Evolutionary conservation across 2,888 invertebrate species (phyloP).

Genomic region (Campoletis raptor): DNA sequence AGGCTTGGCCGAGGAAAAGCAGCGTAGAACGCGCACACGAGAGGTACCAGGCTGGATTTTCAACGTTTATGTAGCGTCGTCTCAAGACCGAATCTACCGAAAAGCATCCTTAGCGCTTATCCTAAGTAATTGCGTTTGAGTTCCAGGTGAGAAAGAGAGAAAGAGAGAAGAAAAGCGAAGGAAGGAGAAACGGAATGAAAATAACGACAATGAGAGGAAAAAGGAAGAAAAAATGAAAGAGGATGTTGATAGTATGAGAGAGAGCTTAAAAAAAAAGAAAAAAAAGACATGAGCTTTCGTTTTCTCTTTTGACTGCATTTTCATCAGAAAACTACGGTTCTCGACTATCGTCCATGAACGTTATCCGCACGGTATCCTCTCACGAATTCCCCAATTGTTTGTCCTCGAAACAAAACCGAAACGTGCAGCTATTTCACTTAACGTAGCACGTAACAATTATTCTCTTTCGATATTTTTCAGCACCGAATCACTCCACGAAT

Average conservation of each 20-base stretch:
- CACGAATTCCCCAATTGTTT: neutral
- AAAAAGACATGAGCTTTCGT: neutral
- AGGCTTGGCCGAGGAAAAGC: constrained; percentile 44
- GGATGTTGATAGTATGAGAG: constrained; percentile 57
- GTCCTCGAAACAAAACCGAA: neutral
- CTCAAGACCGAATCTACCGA: constrained; percentile 31
- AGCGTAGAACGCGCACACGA: constrained; percentile 32
- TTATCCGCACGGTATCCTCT: neutral
- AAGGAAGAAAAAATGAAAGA: constrained; percentile 37
- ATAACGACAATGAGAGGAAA: constrained; percentile 38
- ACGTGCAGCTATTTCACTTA: neutral
- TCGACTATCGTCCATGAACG: no score
- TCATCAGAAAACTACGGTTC: no score
- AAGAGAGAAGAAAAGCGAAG: neutral
- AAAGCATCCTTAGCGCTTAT: constrained; percentile 61
- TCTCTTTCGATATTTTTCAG: neutral
- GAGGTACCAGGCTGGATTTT: constrained; percentile 22
- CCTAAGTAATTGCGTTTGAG: constrained; percentile 48
- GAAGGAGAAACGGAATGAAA: neutral
- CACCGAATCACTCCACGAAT: neutral
- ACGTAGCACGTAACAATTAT: neutral
- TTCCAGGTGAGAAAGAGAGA: neutral
- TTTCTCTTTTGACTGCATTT: neutral
- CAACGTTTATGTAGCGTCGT: constrained; percentile 31
- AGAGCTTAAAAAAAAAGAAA: constrained; percentile 34